Conservation (phyloP, 2,113 vertebrate species). For the Danionella cerebrum region DNA sequence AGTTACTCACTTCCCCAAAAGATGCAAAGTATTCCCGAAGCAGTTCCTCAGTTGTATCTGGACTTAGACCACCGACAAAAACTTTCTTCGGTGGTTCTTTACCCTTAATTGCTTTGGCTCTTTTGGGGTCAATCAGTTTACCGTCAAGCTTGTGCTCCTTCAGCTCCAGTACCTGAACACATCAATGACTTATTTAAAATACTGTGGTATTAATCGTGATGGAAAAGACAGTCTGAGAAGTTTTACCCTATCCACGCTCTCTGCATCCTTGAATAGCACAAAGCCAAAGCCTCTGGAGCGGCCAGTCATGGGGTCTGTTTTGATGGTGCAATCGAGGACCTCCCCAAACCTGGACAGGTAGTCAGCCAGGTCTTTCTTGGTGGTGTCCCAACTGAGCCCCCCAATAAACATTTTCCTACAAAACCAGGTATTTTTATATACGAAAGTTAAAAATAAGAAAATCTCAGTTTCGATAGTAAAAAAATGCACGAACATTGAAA, state of each 20-base stretch:
- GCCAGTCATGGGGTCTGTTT: slow-evolving; percentile 80
- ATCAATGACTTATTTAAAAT: neutral
- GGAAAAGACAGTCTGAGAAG: neutral
- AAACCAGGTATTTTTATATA: too few species aligned
- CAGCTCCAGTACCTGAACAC: slow-evolving; percentile 73
- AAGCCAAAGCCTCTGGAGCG: slow-evolving; percentile 82
- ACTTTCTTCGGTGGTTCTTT: slow-evolving; percentile 85
- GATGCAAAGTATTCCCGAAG: slow-evolving; percentile 82
- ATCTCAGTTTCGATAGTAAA: too few species aligned
- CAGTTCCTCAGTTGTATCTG: slow-evolving; percentile 80
- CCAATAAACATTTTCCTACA: slow-evolving; percentile 86
- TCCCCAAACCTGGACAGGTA: slow-evolving; percentile 82
- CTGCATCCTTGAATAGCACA: slow-evolving; percentile 80
- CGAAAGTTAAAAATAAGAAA: too few species aligned
- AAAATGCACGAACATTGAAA: too few species aligned
- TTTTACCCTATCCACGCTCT: slow-evolving; percentile 78
- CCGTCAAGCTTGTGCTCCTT: slow-evolving; percentile 85
- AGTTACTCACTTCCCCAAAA: slow-evolving; percentile 70
- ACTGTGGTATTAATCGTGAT: too few species aligned
- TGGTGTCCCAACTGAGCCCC: slow-evolving; percentile 86
- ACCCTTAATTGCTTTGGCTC: slow-evolving; percentile 80
- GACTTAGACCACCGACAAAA: slow-evolving; percentile 81
- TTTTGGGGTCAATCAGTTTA: slow-evolving; percentile 81
- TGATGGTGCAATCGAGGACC: slow-evolving; percentile 84
- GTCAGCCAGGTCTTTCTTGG: slow-evolving; percentile 84